Base-by-base conservation (phyloP, 2,888 invertebrate genomes). In the Ichneumoninae sp. region DNA sequence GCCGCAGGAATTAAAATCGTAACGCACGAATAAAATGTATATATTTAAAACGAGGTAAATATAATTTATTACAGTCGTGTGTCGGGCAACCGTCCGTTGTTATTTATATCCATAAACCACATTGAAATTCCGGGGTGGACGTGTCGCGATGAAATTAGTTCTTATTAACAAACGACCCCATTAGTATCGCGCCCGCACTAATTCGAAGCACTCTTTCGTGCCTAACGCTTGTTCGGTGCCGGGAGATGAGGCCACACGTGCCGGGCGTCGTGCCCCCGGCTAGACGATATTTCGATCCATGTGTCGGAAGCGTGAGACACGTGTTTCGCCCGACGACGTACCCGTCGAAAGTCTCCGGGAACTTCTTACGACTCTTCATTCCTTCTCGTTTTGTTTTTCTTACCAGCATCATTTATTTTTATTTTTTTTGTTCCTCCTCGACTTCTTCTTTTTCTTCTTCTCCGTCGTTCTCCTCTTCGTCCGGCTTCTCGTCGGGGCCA, bases 101-200 rank as follows among this genome's bases (percentile, higher is more conserved):
- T 57, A 66, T 76, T 66, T 76, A 78, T 60, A 78, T 33, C 68
- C 69, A 75, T 65, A 52, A 84, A 68, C 80, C 44, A 75, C 74
- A 52, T 62, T 57, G 16, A 10, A n/a, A 83, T 83, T 68, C 50
- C 71, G 33, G 60, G 60, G 40, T 33, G 30, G 71, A 82, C 66
- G 84, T 50, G 82, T 82, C 72, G 66, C 82, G 79, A 82, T 82
- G 82, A 82, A 82, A 84, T 84, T 82, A 84, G 84, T 82, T 84
- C 75, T 82, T 82, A 84, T 84, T 84, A 84, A 84, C 84, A 84
- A 82, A 84, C 84, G 84, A 84, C 79, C 82, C 75, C 75, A 84
- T 84, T 82, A 84, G 82, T 84, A 82, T 62, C 47, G 75, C 81
- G 82, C 75, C 71, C 75, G 81, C 44, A 80, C 81, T 81, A 84